These are phyloP conservation scores for Phyllotreta cruciferae DNA, from an alignment of 2,888 invertebrate species.

Conservation along the genomic window DNA sequence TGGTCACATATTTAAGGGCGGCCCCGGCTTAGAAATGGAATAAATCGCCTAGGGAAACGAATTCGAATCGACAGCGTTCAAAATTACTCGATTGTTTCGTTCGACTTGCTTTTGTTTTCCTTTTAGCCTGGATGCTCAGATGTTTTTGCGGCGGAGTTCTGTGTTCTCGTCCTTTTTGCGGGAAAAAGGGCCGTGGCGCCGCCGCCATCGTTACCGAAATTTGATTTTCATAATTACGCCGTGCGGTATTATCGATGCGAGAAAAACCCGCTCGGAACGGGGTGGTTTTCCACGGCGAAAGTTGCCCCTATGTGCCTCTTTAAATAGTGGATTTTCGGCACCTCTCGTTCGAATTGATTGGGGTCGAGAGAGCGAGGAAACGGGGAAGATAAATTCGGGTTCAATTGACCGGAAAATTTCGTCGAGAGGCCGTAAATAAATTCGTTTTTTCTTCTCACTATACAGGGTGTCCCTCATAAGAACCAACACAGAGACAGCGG, in stretches of 20 bases:
- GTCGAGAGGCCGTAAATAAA: conserved; percentile 14
- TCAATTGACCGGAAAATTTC: conserved; percentile 39
- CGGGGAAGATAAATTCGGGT: conserved; percentile 37
- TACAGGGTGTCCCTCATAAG: no score
- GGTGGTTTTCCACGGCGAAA: no score
- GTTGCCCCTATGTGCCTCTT: neutral
- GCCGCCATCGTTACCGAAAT: conserved; percentile 17
- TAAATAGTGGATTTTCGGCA: conserved; percentile 29
- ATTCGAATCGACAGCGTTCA: conserved; percentile 57
- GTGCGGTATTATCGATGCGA: conserved; percentile 12
- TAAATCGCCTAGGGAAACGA: conserved; percentile 46
- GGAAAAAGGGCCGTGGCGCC: conserved; percentile 21
- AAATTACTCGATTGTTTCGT: conserved; percentile 50
- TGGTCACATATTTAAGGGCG: conserved; percentile 32
- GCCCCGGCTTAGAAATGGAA: conserved; percentile 42
- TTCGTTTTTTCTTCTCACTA: no score
- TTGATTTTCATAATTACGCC: conserved; percentile 26
- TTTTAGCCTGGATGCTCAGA: conserved; percentile 45
- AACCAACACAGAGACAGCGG: no score
- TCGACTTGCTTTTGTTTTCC: conserved; percentile 47
- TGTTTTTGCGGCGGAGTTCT: conserved; percentile 38
- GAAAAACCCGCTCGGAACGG: conserved; percentile 2
- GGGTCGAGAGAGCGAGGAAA: conserved; percentile 32
- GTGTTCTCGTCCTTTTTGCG: conserved; percentile 11
- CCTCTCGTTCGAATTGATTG: conserved; percentile 27